Evolutionary conservation across 2,113 vertebrate species (phyloP), one percentile per base, ranked within the genome.

Genomic region (Barnardius zonarius): DNA sequence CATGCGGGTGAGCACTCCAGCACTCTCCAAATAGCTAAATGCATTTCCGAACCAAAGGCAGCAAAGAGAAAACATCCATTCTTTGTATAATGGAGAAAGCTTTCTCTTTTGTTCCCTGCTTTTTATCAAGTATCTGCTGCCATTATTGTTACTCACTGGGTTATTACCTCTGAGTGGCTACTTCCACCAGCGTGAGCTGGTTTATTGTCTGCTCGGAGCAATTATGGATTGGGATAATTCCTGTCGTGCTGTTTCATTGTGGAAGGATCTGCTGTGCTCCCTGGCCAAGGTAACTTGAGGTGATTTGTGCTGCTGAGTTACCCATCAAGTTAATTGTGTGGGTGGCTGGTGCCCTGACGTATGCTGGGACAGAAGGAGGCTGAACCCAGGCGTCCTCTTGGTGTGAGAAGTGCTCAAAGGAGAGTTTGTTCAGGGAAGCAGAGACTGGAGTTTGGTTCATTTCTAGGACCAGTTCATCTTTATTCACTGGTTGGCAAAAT

Each of bases 81-180:
- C 95, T 49, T 62, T 82, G 52, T 24, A 86, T 35, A 91, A 94
- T 35, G 91, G 77, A 89, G 93, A 96, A 93, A 93, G 95, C 95
- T 94, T 93, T 94, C 91, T 90, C 95, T 79, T 96, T 96, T 84
- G 75, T 96, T 91, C 79, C 62, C 72, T 92, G 88, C 86, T 88
- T 96, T 95, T 85, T 91, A 88, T 94, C 88, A 87, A 95, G 89
- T 92, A 84, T 88, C 90, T 87, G 77, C 88, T 95, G 86, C 95
- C 90, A 90, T 97, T 96, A 93, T 90, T 95, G 93, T 94, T 95
- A 89, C 85, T 97, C 75, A 59, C 79, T 93, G 90, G 85, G 75
- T 93, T 96, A 92, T 97, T 97, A 96, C 95, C 94, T 97, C 92
- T 4, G 52, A 96, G 87, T 95, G 94, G 93, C 83, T 96, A 86